Evolutionary conservation across 2,888 invertebrate genomes (phyloP).

Genomic region (Adelphocoris suturalis): DNA sequence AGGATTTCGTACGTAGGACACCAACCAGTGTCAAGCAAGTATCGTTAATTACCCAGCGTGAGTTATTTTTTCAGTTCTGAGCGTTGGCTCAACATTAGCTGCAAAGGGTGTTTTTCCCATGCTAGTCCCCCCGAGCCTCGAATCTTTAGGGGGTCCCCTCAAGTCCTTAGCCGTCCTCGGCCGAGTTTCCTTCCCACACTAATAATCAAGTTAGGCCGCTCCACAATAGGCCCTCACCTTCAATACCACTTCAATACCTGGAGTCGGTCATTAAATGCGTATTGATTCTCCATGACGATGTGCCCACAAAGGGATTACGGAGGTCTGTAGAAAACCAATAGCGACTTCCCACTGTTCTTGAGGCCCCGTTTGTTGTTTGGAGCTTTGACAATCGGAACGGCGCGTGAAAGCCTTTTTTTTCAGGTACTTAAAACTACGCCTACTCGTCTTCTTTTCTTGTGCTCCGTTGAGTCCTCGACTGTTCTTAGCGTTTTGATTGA

Average conservation of each 20-base stretch:
- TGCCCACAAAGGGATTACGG: conserved; percentile 11
- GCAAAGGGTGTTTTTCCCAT: conserved; percentile 21
- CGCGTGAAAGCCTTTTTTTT: conserved; percentile 15
- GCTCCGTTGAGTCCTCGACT: too few species aligned
- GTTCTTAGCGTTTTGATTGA: conserved; percentile 1
- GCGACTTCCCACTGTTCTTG: conserved; percentile 42
- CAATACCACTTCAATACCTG: conserved; percentile 36
- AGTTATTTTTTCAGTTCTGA: background rate
- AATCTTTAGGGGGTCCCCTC: conserved; percentile 24
- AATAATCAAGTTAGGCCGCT: conserved; percentile 24
- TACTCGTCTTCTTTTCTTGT: conserved; percentile 29
- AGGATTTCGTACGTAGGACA: background rate
- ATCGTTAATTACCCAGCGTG: background rate
- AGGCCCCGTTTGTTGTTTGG: conserved; percentile 15
- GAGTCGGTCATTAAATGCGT: conserved; percentile 30
- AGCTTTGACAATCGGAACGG: conserved; percentile 15
- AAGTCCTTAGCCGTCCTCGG: background rate
- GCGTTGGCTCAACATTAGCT: conserved; percentile 2
- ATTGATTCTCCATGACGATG: background rate
- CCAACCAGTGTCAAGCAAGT: background rate
- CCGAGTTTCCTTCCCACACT: background rate
- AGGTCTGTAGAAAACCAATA: conserved; percentile 27
- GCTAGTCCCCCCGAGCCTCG: background rate
- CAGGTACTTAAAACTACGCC: conserved; percentile 31
- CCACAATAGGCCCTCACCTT: conserved; percentile 1